Evolutionary conservation across 1,140 invertebrate species (phyloP).

Genomic region (Zaprionus gabonicus): DNA sequence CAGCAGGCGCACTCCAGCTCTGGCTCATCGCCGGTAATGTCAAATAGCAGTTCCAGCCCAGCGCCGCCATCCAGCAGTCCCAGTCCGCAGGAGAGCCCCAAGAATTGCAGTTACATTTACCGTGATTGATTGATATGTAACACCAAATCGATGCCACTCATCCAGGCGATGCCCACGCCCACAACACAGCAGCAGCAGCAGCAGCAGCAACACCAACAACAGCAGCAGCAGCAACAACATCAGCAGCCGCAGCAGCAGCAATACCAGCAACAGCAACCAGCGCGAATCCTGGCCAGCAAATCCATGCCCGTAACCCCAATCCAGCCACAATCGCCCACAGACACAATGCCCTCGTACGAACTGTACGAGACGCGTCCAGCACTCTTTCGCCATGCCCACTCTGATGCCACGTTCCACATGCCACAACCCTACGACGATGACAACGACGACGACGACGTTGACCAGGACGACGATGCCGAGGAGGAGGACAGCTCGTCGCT

Average conservation of each 20-base stretch:
- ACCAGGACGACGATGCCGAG: slow-evolving; percentile 34
- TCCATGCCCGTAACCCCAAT: slow-evolving; percentile 81
- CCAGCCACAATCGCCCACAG: slow-evolving; percentile 73
- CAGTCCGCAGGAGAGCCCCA: slow-evolving; percentile 84
- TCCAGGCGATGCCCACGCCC: slow-evolving; percentile 67
- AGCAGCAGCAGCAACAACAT: slow-evolving; percentile 19
- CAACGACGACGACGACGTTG: slow-evolving; percentile 19
- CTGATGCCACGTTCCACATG: slow-evolving; percentile 49
- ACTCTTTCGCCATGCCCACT: slow-evolving; percentile 44
- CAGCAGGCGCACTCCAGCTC: slow-evolving; percentile 80
- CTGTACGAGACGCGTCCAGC: slow-evolving; percentile 56
- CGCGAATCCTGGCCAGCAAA: slow-evolving; percentile 44
- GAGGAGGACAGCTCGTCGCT: slow-evolving; percentile 74
- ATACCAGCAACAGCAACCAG: slow-evolving; percentile 12
- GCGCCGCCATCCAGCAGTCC: slow-evolving; percentile 84
- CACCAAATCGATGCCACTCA: slow-evolving; percentile 84
- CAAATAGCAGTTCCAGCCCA: slow-evolving; percentile 84
- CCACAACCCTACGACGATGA: slow-evolving; percentile 16
- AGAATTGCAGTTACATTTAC: slow-evolving; percentile 85
- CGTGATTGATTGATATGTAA: slow-evolving; percentile 85
- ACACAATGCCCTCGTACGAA: slow-evolving; percentile 66
- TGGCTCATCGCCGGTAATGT: slow-evolving; percentile 84
- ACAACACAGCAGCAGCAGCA: slow-evolving; percentile 31
- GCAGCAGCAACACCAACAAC: slow-evolving; percentile 27
- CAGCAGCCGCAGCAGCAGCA: slow-evolving; percentile 29